phyloP scores from a whole-genome alignment of 1,140 invertebrate genomes.

The Cyrtorhinus lividipennis region DNA sequence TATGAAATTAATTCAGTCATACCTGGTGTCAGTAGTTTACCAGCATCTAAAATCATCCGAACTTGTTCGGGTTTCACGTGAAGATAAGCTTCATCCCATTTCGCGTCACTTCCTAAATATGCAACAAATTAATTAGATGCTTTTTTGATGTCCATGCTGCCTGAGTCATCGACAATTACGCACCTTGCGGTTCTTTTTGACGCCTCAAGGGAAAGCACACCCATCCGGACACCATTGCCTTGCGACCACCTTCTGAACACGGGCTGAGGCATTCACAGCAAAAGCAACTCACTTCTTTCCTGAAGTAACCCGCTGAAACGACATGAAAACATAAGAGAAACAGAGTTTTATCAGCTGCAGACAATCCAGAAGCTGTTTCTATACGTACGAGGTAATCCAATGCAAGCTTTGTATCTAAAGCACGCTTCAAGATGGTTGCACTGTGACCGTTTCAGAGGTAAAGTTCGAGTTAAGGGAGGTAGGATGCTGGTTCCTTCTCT shows the following conservation, averaged over 20 bases:
- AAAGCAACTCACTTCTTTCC: slow-evolving; percentile 28
- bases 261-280: slow-evolving; percentile 3
- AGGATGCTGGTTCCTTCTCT: not conserved
- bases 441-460: slow-evolving; percentile 29
- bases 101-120: not conserved
- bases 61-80: slow-evolving; percentile 51
- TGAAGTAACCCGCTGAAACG: slow-evolving; percentile 41
- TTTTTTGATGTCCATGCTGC: slow-evolving; percentile 11
- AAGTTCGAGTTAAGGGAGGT: slow-evolving; percentile 2
- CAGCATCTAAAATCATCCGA: slow-evolving; percentile 49
- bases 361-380: no score
- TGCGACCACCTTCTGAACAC: not conserved
- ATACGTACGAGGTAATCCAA: slow-evolving; percentile 55
- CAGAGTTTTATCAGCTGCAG: no score
- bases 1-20: not conserved
- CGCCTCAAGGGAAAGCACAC: slow-evolving; percentile 46
- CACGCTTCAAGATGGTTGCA: slow-evolving; percentile 63
- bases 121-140: no score
- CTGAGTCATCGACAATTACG: slow-evolving; percentile 30
- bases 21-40: slow-evolving; percentile 42
- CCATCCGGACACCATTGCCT: slow-evolving; percentile 50
- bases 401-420: slow-evolving; percentile 46
- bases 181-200: slow-evolving; percentile 21
- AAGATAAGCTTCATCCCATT: slow-evolving; percentile 65
- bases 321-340: no score